These are phyloP conservation scores for Euwallacea fornicatus DNA, from an alignment of 1,140 invertebrate species.

Conservation along the genomic window DNA sequence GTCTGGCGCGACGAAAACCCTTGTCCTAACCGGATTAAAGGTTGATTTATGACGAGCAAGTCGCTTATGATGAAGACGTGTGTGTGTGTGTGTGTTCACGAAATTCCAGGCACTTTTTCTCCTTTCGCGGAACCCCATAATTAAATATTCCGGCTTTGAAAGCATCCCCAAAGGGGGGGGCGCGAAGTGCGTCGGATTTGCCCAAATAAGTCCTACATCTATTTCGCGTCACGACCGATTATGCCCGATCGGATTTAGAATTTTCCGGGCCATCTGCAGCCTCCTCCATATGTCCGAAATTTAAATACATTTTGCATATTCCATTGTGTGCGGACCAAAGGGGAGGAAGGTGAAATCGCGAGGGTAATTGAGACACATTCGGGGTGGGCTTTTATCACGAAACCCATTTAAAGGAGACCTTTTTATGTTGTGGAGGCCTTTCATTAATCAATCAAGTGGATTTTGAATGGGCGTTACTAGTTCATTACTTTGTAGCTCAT, in stretches of 20 bases:
- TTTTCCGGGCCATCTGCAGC: constrained; percentile 3
- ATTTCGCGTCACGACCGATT: constrained; percentile 31
- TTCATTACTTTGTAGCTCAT: constrained; percentile 13
- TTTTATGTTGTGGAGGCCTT: constrained; percentile 17
- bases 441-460: constrained; percentile 27
- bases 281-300: not conserved
- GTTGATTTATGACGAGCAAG: constrained; percentile 18
- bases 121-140: not conserved
- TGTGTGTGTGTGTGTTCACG: not conserved
- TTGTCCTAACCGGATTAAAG: constrained; percentile 16
- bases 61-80: constrained; percentile 13
- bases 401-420: constrained; percentile 19
- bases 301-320: constrained; percentile 26
- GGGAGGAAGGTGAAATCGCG: constrained; percentile 11
- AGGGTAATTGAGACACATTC: constrained; percentile 23
- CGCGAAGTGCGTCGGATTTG: constrained; percentile 17
- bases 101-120: not conserved
- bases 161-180: constrained; percentile 18
- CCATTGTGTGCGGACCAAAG: constrained; percentile 2
- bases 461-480: constrained; percentile 19
- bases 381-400: constrained; percentile 11
- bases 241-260: constrained; percentile 2
- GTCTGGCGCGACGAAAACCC: constrained; percentile 15
- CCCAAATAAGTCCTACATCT: constrained; percentile 24
- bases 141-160: constrained; percentile 9